Evolutionary conservation across 2,113 vertebrate genomes (phyloP).

Genomic region (Orycteropus afer): DNA sequence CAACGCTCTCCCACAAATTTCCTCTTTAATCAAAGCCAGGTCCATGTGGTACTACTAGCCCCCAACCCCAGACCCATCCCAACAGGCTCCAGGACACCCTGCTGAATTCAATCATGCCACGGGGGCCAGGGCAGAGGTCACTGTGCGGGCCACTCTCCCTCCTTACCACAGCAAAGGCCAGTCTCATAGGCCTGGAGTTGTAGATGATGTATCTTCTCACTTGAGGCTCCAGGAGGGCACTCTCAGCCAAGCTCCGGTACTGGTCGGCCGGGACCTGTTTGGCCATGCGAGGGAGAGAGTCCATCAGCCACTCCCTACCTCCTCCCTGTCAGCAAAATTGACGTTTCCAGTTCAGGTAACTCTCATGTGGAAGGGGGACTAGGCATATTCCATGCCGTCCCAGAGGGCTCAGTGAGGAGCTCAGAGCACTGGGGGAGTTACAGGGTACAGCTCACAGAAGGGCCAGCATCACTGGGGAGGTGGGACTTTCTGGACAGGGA

Average conservation of each 20-base stretch:
- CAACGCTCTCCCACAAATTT: neutral
- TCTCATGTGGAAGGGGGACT: fast-evolving
- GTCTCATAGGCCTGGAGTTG: constrained; percentile 83
- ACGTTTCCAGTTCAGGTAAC: neutral
- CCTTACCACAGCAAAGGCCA: constrained; percentile 85
- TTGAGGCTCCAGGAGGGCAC: constrained; percentile 81
- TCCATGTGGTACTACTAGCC: fast-evolving
- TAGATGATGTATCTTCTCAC: constrained; percentile 86
- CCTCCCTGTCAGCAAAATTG: neutral
- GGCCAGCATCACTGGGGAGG: neutral
- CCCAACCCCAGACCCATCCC: neutral
- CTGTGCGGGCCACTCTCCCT: fast-evolving
- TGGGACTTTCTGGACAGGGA: neutral
- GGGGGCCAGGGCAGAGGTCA: neutral
- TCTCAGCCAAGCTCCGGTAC: constrained; percentile 82
- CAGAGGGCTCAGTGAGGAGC: neutral
- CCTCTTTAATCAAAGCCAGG: neutral
- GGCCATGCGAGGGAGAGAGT: neutral
- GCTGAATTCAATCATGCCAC: too few relatives aligned
- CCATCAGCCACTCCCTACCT: fast-evolving
- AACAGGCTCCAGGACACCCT: neutral
- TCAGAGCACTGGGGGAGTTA: neutral
- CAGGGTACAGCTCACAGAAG: neutral
- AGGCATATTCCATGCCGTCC: neutral
- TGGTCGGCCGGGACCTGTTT: constrained; percentile 75